Conservation (phyloP, 2,888 invertebrate genomes). For the Helleia helle region DNA sequence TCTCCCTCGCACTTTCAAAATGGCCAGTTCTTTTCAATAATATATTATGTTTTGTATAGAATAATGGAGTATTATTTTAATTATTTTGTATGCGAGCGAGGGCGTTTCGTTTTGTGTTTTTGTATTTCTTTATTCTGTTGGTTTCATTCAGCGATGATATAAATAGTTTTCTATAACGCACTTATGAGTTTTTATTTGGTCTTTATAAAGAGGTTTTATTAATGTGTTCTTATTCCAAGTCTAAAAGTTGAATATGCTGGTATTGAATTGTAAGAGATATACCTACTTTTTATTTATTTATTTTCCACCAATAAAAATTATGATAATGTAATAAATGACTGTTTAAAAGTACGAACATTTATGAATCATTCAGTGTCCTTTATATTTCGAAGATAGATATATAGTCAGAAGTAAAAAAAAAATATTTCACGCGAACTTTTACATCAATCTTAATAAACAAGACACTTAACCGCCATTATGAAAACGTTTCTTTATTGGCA, state of each 20-base stretch:
- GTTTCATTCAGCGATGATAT: conserved; percentile 7
- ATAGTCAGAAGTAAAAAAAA: no score
- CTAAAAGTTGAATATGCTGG: no score
- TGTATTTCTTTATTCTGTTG: conserved; percentile 28
- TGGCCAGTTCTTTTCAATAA: conserved; percentile 48
- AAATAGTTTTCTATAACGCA: not conserved
- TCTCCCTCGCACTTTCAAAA: conserved; percentile 32
- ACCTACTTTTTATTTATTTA: no score
- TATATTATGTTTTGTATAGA: conserved; percentile 33
- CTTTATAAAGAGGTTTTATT: not conserved
- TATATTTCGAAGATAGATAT: no score
- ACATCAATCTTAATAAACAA: no score
- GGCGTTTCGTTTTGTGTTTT: conserved; percentile 29
- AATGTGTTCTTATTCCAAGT: not conserved
- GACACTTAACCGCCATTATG: no score
- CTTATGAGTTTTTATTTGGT: not conserved
- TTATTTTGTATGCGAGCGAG: conserved; percentile 33
- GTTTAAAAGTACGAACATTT: no score
- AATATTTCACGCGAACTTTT: no score
- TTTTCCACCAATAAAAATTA: no score
- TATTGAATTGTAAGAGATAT: no score
- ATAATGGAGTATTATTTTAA: conserved; percentile 44
- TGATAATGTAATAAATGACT: no score
- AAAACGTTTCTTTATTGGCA: conserved; percentile 15
- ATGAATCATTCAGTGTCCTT: no score